phyloP scores from a whole-genome alignment of 2,888 invertebrate species.

The Oligia latruncula region DNA sequence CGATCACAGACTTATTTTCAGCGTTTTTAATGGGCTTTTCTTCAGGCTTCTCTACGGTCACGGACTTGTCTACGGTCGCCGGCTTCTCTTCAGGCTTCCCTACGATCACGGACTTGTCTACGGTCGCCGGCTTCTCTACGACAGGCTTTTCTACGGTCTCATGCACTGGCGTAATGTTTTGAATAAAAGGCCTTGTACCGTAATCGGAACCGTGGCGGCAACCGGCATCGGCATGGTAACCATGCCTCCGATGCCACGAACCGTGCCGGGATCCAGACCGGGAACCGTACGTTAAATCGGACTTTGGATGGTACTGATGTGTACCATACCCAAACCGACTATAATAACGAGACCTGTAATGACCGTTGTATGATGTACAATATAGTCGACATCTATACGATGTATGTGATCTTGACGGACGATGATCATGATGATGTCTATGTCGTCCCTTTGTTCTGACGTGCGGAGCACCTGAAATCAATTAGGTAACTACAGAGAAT shows the following conservation, averaged over 20 bases:
- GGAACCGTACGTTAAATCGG: neutral
- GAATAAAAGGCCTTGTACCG: neutral
- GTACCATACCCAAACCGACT: neutral
- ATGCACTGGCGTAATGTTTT: neutral
- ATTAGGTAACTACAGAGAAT: neutral
- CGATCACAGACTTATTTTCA: neutral
- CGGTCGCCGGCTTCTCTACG: neutral
- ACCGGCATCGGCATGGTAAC: neutral
- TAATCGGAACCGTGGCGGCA: neutral
- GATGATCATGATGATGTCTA: neutral
- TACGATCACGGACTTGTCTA: neutral
- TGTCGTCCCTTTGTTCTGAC: neutral
- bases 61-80: neutral
- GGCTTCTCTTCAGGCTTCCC: neutral
- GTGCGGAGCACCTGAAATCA: conserved; percentile 41
- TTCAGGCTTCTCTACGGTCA: neutral
- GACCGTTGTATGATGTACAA: neutral
- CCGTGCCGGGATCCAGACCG: neutral
- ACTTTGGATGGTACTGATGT: neutral
- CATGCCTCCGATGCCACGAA: neutral
- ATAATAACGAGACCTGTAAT: neutral
- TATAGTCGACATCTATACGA: neutral
- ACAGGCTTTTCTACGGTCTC: neutral
- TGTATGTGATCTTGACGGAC: neutral
- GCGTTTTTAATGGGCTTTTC: neutral